Evolutionary conservation across 2,797 vertebrate species (phyloP), one percentile per base, ranked within the genome.

Genomic region (Myoxocephalus aenaeus): DNA sequence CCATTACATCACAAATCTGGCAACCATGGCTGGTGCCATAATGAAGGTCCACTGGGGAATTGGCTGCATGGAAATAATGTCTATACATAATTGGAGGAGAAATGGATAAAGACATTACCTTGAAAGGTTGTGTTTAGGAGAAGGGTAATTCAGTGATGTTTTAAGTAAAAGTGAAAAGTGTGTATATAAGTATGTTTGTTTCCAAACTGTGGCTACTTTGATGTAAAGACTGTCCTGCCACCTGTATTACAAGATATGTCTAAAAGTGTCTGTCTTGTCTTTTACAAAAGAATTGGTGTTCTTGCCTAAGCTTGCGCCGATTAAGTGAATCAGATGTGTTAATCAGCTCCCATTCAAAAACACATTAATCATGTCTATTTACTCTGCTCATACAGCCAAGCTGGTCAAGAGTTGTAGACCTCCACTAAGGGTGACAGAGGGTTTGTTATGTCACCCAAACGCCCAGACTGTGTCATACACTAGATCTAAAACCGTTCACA

Each of bases 391-490:
- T 56, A 29, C 42, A 73, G 69, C 65, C 38, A 74, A 64, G 73
- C 74, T 72, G 54, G 51, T 81, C 32, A 56, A 38, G 40, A 72
- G 34, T 65, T 70, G 68, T 72, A 71, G 77, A 46, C 56, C 62
- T 75, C 44, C 70, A 81, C 54, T 66, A 36, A 77, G 70, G 68
- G 70, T 62, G 54, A 64, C 76, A 61, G 44, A 70, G 12, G 36
- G 22, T 72, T 77, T 78, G n/a, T 70, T 42, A 57, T 71, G 51
- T 64, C 44, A 64, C 34, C 40, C 22, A 48, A 72, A 76, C 65
- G 46, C 71, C 74, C 42, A 72, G 84, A 83, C 51, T 83, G 65
- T 88, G 53, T 81, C 59, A 65, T 25, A 75, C 36, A 75, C 50
- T 66, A 27, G 54, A 71, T 56, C 34, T 64, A 48, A 57, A 75